A percentile compares a stretch with the other conserved stretches of the same genome.
Conservation (phyloP, 1,140 invertebrate species). For the Atta cephalotes region DNA sequence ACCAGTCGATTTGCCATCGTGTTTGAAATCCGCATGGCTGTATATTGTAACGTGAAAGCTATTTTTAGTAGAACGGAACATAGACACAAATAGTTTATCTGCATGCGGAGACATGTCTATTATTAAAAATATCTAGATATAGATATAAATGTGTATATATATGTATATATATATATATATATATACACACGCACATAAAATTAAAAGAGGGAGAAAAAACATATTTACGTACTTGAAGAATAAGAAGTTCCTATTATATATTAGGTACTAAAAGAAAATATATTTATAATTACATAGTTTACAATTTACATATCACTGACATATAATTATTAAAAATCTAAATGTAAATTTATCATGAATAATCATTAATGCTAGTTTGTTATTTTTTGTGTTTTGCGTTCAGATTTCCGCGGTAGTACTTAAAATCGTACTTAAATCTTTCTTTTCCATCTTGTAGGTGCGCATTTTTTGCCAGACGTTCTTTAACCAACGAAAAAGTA, state of each 20-base stretch:
- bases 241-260: too few relatives aligned
- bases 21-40: constrained; percentile 11
- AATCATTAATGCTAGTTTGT: neutral
- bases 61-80: constrained; percentile 28
- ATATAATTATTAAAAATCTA: neutral
- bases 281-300: neutral
- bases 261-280: too few relatives aligned
- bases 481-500: constrained; percentile 35
- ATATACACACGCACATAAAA: too few relatives aligned
- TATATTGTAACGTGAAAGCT: constrained; percentile 17
- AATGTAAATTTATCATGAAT: neutral
- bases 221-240: neutral
- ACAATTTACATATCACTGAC: neutral
- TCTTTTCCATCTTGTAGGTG: neutral
- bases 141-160: neutral
- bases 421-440: constrained; percentile 46
- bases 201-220: neutral
- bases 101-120: neutral
- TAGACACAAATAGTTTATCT: constrained; percentile 6
- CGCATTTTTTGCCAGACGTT: constrained; percentile 4
- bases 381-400: constrained; percentile 8
- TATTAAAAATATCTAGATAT: neutral
- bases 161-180: too few relatives aligned
- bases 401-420: neutral
- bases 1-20: constrained; percentile 43